Evolutionary conservation across 2,113 vertebrate genomes (phyloP).

Genomic region (Ondatra zibethicus): DNA sequence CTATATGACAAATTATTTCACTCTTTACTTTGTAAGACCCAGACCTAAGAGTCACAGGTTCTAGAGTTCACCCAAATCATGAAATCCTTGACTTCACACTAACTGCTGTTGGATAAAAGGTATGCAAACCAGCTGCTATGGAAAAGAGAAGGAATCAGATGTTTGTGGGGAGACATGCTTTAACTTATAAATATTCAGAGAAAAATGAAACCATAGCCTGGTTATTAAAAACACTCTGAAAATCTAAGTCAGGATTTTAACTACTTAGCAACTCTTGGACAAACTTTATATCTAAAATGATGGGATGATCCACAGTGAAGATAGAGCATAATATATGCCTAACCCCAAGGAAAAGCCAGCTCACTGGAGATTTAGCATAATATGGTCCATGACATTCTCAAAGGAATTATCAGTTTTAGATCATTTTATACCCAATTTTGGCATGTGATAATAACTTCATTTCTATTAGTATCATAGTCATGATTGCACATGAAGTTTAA

Average conservation of each 20-base stretch:
- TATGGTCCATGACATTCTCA: neutral
- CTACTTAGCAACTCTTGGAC: neutral
- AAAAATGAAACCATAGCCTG: neutral
- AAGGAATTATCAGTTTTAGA: constrained; percentile 4
- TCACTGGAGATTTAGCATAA: neutral
- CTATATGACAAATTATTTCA: neutral
- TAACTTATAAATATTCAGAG: neutral
- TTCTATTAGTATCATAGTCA: neutral
- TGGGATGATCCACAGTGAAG: neutral
- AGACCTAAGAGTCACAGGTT: neutral
- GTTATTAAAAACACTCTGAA: neutral
- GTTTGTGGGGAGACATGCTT: neutral
- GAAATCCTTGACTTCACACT: neutral
- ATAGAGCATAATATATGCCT: neutral
- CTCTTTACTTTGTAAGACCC: neutral
- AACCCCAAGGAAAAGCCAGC: neutral
- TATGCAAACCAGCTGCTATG: neutral
- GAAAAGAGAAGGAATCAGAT: neutral
- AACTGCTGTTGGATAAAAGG: neutral
- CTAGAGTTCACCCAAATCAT: neutral
- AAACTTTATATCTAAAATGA: constrained; percentile 8
- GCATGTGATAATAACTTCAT: neutral
- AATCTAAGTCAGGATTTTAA: neutral
- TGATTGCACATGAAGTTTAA: constrained; percentile 1
- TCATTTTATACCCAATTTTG: neutral